Evolutionary conservation across 1,140 invertebrate species (phyloP).

Genomic region (Drosophila prosaltans): DNA sequence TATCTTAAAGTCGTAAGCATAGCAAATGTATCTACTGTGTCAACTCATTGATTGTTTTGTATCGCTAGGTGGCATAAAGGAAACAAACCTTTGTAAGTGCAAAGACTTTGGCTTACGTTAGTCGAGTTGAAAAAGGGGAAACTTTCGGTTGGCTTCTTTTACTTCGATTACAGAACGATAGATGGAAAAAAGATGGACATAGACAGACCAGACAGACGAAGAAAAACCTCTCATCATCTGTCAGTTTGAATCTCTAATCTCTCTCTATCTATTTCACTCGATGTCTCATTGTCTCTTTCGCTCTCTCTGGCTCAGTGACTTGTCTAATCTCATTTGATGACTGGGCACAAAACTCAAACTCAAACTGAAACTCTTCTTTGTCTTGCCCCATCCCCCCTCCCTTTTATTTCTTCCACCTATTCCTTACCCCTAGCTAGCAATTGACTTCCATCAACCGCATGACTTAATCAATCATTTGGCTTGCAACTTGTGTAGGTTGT

Average conservation of each 20-base stretch:
- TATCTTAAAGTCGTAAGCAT: no score
- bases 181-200: background rate
- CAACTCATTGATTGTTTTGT: background rate
- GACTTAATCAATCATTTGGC: conserved; percentile 61
- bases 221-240: conserved; percentile 28
- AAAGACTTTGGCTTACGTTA: conserved; percentile 5
- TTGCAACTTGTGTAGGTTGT: conserved; percentile 37
- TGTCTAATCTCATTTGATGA: conserved; percentile 69
- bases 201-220: no score
- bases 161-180: background rate
- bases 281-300: background rate
- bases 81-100: background rate
- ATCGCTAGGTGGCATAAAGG: background rate
- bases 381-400: background rate
- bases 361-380: conserved; percentile 36
- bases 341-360: conserved; percentile 55
- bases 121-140: background rate
- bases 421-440: background rate
- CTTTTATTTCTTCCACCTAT: background rate
- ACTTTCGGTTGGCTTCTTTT: conserved; percentile 9
- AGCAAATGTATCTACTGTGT: background rate
- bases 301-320: conserved; percentile 21
- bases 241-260: conserved; percentile 53
- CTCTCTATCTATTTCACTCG: background rate
- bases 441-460: conserved; percentile 15